Evolutionary conservation across 2,888 invertebrate genomes (phyloP).

Genomic region (Ichneumon xanthorius): DNA sequence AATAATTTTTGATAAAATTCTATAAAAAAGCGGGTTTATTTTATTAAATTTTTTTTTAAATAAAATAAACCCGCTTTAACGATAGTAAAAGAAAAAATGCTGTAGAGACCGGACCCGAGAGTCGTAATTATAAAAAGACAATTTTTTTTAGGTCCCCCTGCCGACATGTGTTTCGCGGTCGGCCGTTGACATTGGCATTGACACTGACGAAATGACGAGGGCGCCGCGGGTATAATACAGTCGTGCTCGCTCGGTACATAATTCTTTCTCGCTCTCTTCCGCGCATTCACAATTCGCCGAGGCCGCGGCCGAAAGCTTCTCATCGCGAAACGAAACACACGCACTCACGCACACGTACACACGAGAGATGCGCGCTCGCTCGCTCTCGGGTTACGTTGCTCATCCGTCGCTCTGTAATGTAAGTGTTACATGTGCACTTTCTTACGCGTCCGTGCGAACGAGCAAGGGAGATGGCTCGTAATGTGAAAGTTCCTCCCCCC

Average conservation of each 20-base stretch:
- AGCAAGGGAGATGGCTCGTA: constrained; percentile 61
- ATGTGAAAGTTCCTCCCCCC: constrained; percentile 75
- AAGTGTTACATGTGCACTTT: constrained; percentile 84
- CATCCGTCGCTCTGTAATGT: constrained; percentile 73
- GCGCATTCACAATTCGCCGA: constrained; percentile 26
- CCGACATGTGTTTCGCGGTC: constrained; percentile 31
- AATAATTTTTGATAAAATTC: not conserved
- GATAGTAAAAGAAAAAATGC: constrained; percentile 31
- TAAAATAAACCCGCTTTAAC: constrained; percentile 15
- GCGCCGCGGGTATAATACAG: constrained; percentile 28
- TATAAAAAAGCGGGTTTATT: no score
- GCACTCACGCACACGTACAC: not conserved
- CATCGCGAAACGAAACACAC: constrained; percentile 11
- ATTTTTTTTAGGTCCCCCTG: not conserved
- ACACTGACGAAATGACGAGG: constrained; percentile 72
- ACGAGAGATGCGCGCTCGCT: constrained; percentile 37
- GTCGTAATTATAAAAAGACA: not conserved
- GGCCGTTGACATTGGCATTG: constrained; percentile 76
- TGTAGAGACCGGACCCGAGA: not conserved
- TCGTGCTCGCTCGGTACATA: constrained; percentile 19
- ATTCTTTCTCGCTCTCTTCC: constrained; percentile 31
- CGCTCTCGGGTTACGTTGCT: constrained; percentile 74
- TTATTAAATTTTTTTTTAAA: not conserved
- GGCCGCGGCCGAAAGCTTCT: constrained; percentile 1
- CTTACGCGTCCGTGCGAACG: constrained; percentile 71